Evolutionary conservation across 2,888 invertebrate genomes (phyloP).

Genomic region (Polia nebulosa): DNA sequence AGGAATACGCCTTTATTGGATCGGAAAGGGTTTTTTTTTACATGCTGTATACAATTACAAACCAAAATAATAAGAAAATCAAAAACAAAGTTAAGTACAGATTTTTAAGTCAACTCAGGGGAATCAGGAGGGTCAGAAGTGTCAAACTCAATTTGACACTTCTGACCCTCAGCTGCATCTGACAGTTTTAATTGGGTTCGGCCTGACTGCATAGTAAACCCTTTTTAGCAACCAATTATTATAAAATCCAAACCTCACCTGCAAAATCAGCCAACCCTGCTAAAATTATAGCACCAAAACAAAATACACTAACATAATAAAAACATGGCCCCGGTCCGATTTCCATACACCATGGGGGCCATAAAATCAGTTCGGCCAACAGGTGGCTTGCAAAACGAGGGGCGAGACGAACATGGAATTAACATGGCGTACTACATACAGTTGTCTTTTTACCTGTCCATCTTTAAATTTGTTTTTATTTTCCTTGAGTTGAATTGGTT

Average conservation of each 20-base stretch:
- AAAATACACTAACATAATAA: conserved; percentile 23
- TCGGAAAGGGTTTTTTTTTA: no score
- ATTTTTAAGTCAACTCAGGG: no score
- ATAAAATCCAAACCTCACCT: conserved; percentile 6
- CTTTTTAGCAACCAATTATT: no score
- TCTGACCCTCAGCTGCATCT: no score
- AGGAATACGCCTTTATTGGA: no score
- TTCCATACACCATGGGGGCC: conserved; percentile 33
- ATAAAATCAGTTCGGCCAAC: conserved; percentile 68
- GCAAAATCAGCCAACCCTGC: conserved; percentile 2
- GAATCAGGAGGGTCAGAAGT: no score
- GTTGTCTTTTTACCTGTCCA: conserved; percentile 35
- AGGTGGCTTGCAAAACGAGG: conserved; percentile 66
- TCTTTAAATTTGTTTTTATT: conserved; percentile 28
- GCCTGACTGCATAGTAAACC: no score
- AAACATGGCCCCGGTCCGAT: conserved; percentile 21
- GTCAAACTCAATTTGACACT: no score
- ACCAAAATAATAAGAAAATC: no score
- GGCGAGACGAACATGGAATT: conserved; percentile 62
- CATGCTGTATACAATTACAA: no score
- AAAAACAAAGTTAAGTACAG: no score
- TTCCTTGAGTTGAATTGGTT: conserved; percentile 26
- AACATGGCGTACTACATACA: conserved; percentile 50
- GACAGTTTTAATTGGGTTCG: no score
- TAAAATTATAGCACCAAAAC: neutral